Base-by-base conservation (phyloP, 2,888 invertebrate species). In the Morpho helenor region DNA sequence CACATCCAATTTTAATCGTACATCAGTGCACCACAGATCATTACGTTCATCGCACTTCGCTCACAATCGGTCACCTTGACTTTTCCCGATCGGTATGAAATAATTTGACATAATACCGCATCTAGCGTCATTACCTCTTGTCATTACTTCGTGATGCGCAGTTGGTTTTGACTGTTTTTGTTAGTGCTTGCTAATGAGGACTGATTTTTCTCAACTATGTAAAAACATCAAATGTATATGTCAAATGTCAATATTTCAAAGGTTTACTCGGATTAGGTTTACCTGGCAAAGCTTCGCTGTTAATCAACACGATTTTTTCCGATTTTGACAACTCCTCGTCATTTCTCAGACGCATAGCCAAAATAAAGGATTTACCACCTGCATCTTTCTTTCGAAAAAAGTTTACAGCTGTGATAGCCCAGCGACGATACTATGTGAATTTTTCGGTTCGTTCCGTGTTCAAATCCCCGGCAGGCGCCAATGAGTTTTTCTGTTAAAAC, bases 81-180 rank as follows among this genome's bases (percentile, higher is more conserved):
- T 87, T 87, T 87, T 87, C 81, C 76, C 82, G 77, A 87, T 87
- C 81, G 77, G 79, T 79, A 80, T 84, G 80, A 84, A 87, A 87
- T 87, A 88, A 89, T 89, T 88, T 84, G 87, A 88, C 85, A 84
- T 88, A 87, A 87, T 82, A 80, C 80, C 77, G 68, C 79, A 76
- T 73, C 76, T 64, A 73, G 62, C 72, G 76, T 83, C 83, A 87
- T 87, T 86, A 86, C 72, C 57, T 56, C 60, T 55, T 58, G 67
- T 69, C 64, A 68, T 84, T 81, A 82, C 75, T 63, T 65, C 57
- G 61, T 65, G 69, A 70, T 71, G 78, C 71, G 75, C 76, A 70
- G 68, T 63, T 61, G 61, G 52, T 65, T 64, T 66, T 61, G 62
- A 64, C 74, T 74, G 67, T 71, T 70, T 75, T 72, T 73, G 67